Conservation (phyloP, 1,140 invertebrate species). For the Penaeus chinensis region DNA sequence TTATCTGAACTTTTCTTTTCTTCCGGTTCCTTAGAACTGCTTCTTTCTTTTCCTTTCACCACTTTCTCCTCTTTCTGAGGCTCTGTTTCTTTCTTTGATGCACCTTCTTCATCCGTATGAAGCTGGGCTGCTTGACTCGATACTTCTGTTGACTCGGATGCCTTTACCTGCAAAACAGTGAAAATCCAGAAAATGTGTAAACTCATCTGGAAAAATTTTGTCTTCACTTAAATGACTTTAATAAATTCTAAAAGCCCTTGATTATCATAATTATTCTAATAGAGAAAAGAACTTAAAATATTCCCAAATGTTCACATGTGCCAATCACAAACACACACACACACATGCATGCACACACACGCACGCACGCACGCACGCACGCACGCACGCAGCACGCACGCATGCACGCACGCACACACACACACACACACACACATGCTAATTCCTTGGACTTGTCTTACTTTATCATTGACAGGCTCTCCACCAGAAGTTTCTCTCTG, state of each 20-base stretch:
- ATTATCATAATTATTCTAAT: too few relatives aligned
- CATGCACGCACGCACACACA: neutral
- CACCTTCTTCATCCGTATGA: neutral
- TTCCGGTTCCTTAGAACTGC: neutral
- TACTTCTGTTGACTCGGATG: neutral
- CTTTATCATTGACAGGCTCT: too few relatives aligned
- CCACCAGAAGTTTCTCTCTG: too few relatives aligned
- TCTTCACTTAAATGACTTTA: neutral
- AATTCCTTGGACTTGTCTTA: neutral
- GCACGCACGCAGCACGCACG: neutral
- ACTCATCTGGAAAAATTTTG: too few relatives aligned
- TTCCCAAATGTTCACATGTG: too few relatives aligned
- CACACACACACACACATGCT: neutral
- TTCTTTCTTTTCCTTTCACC: neutral
- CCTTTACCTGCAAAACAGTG: too few relatives aligned
- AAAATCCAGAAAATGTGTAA: too few relatives aligned
- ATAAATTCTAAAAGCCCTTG: too few relatives aligned
- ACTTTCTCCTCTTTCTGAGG: slow-evolving; percentile 6
- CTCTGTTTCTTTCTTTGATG: slow-evolving; percentile 4
- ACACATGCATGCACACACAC: neutral
- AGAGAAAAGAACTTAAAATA: too few relatives aligned
- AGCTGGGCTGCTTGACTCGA: slow-evolving; percentile 2
- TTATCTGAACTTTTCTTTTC: neutral
- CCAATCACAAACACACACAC: neutral
- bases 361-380: neutral